Evolutionary conservation across 1,140 invertebrate genomes (phyloP), one percentile per base, ranked within the genome.

Genomic region (Pseudomyrmex dendroicus): DNA sequence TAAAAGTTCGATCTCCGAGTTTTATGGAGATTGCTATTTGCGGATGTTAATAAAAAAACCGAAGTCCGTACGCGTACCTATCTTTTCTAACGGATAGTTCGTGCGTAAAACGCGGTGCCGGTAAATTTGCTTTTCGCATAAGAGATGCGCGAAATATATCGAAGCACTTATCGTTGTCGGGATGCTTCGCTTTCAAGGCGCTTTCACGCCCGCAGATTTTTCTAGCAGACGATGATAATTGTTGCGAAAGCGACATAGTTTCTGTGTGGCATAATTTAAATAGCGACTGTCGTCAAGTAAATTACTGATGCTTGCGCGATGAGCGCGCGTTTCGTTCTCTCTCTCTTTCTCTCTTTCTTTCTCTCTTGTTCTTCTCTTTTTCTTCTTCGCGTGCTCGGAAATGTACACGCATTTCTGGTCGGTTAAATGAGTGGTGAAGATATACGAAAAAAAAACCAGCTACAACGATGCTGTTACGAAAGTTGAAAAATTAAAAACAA

Each of bases 241-340:
- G 86, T 86, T 88, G 88, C 86, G 87, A 89, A 89, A 89, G 88
- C 62, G 88, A 59, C 86, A 89, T 88, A 88, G 84, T 86, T 88
- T 86, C 84, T 76, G 82, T 68, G 66, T 77, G 57, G 74, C 82
- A 89, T 86, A 77, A 86, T 89, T 89, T 88, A 84, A 88, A 89
- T 86, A 77, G 84, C 54, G 77, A 70, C 52, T 74, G 82, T 86
- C 86, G 70, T 82, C 86, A 82, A 88, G 76, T 84, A 78, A 57
- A 84, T 72, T 84, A 70, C 57, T 54, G 72, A 86, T 73, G 57
- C 20, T 25, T 35, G 54, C 73, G 68, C 67, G 50, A 83, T 22
- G 22, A 62, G 57, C 66, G 12, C 66, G 12, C 61, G 73, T 72
- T 57, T 68, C 35, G 68, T 64, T 46, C 20, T 72, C 62, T 68